Evolutionary conservation across 30 jellyfish, hydroid and myxozoan species (phyloP), one percentile per base, ranked within the genome.

Genomic region (Aurelia sp.): DNA sequence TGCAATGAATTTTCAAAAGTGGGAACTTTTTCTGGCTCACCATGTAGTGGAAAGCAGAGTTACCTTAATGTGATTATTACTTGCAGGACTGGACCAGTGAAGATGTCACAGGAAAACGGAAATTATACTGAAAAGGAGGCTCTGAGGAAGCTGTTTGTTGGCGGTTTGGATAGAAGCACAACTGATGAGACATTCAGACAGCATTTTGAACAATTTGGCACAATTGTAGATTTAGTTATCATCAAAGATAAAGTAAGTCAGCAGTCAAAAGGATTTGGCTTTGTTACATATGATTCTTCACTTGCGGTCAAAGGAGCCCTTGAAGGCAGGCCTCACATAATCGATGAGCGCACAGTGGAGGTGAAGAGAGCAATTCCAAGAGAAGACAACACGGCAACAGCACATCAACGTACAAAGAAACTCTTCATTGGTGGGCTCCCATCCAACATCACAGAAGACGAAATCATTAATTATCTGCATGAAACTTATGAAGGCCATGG

Each of bases 331-430:
- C 99, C 99, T 4, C 97, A 89, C 72, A 83, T 72, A 15, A 53
- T 89, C 23, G 97, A 89, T 65, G 97, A 97, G 10, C 66, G 79
- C 30, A 78, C 82, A 1, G 95, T 94, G 0, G 99, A 94, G 71
- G 92, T 89, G 19, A 94, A 94, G 74, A 66, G 99, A 63, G 99
- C 99, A 6, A 89, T 94, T 53, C 99, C 99, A 16, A 78, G 97
- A 37, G 99, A 94, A 23, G 78, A 70, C n/a, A 84, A 86, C 76
- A 85, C 86, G 16, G 76, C 91, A 61, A 62, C 97, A 7, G 93
- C 97, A 18, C 99, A 94, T 64, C 78, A 71, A 59, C 79, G 96
- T 58, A 84, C 96, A 21, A 94, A 86, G 81, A 94, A 86, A 53
- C 77, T 94, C n/a, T 94, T 94, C 71, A 67, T 93, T 50, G 97